Base-by-base conservation (phyloP, 37 sponge, comb jelly and placozoan species). In the Mnemiopsis leidyi region DNA sequence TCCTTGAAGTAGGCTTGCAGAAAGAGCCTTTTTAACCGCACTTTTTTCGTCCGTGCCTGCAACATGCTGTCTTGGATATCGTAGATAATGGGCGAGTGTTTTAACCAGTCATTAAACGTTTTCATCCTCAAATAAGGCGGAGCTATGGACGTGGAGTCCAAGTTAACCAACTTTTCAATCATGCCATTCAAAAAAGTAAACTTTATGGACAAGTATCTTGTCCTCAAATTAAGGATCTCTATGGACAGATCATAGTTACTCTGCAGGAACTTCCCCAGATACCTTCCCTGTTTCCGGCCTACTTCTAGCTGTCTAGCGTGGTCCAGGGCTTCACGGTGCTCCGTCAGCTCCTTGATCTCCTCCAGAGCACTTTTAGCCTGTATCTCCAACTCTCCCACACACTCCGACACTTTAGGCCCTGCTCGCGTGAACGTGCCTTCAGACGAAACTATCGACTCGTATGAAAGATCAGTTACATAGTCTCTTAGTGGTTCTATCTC, bases 31-130 rank as follows among this genome's bases (percentile, higher is more conserved):
- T 85, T 85, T 39, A 40, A n/a, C 3, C 61, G 0, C 0, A 85
- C 48, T 85, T 85, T 85, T 37, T 40, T 85, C 0, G 90, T 85
- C 30, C 48, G 7, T 0, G 25, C 90, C 61, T 37, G 40, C 48
- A 85, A 21, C 90, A 85, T 85, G 38, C 39, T 85, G 30, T 85
- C 90, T 61, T 85, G 90, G 61, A 85, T 85, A n/a, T 85, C 90
- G 30, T 40, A n/a, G 13, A 85, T 40, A 33, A 85, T 33, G 2
- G n/a, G 24, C 3, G 90, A 85, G 90, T 85, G 90, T 85, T 38
- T 85, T 25, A 85, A 0, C 90, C 90, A 85, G 61, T 85, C 90
- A 28, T 85, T 85, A 33, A 85, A 85, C 16, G 90, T 85, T 16
- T 21, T 32, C 90, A 85, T 38, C 16, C 36, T 9, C 0, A 85